A percentile compares a stretch with the other conserved stretches of the same genome.
These are phyloP conservation scores for Pseudoips prasinana DNA, from an alignment of 2,888 invertebrate species.

Conservation along the genomic window DNA sequence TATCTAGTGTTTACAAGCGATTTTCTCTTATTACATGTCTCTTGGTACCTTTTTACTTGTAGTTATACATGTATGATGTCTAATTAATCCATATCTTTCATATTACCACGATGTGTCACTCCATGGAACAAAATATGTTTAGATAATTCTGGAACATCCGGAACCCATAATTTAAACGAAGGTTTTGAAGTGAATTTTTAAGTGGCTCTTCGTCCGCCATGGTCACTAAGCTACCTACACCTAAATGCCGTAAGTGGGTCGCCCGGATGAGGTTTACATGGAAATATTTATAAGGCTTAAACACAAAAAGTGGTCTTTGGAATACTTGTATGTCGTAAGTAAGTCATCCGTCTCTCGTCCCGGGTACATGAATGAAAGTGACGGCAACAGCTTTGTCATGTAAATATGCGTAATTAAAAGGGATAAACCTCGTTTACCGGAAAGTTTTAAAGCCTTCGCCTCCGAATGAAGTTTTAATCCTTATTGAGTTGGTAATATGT, in stretches of 20 bases:
- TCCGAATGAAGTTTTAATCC: constrained; percentile 72
- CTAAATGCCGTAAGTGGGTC: constrained; percentile 53
- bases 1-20: no score
- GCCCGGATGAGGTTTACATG: constrained; percentile 44
- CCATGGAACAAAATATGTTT: constrained; percentile 5
- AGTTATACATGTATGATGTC: constrained; percentile 1
- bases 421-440: constrained; percentile 60
- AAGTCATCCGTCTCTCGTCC: constrained; percentile 33
- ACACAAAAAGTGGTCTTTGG: constrained; percentile 44
- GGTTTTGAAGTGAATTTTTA: constrained; percentile 33
- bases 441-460: constrained; percentile 61
- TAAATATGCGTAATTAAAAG: constrained; percentile 64
- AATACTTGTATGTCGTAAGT: constrained; percentile 27
- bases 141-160: no score
- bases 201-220: constrained; percentile 11
- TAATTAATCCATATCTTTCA: no score
- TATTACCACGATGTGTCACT: no score
- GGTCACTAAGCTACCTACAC: constrained; percentile 45
- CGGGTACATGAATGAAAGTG: constrained; percentile 26
- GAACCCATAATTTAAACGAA: constrained; percentile 16
- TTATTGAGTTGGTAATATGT: constrained; percentile 73
- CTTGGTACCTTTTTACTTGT: no score
- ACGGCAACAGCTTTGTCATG: constrained; percentile 43
- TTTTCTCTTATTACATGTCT: no score
- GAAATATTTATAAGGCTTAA: constrained; percentile 55